phyloP scores from a whole-genome alignment of 2,113 vertebrate genomes.

The Spilogale gracilis region DNA sequence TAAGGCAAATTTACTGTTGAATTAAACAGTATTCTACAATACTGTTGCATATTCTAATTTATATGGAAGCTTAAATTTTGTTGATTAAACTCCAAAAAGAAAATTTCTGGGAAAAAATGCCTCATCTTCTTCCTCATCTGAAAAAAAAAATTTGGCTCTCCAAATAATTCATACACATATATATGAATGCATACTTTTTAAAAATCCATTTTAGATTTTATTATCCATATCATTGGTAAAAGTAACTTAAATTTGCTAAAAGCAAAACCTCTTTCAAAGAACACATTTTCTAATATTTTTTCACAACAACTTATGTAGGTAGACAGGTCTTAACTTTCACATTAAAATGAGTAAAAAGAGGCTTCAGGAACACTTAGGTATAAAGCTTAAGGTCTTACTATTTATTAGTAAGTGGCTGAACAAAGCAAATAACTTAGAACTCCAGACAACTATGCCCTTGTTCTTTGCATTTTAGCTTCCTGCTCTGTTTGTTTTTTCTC shows the following conservation, averaged over 20 bases:
- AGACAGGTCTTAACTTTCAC: not conserved
- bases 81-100: not conserved
- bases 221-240: not conserved
- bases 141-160: not conserved
- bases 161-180: not conserved
- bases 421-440: not conserved
- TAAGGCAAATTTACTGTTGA: not conserved
- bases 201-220: not conserved
- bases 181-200: not conserved
- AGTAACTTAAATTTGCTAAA: not conserved
- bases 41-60: not conserved
- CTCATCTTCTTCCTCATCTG: not conserved
- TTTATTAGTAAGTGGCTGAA: not conserved
- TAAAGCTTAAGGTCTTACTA: not conserved
- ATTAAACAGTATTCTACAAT: not conserved
- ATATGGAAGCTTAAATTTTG: not conserved
- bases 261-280: not conserved
- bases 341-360: not conserved
- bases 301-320: not conserved
- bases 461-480: not conserved
- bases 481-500: not conserved
- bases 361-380: not conserved
- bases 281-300: not conserved
- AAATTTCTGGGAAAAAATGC: not conserved
- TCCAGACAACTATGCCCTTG: not conserved